phyloP scores from a whole-genome alignment of 2,113 vertebrate species.

The Nyctibius bracteatus region DNA sequence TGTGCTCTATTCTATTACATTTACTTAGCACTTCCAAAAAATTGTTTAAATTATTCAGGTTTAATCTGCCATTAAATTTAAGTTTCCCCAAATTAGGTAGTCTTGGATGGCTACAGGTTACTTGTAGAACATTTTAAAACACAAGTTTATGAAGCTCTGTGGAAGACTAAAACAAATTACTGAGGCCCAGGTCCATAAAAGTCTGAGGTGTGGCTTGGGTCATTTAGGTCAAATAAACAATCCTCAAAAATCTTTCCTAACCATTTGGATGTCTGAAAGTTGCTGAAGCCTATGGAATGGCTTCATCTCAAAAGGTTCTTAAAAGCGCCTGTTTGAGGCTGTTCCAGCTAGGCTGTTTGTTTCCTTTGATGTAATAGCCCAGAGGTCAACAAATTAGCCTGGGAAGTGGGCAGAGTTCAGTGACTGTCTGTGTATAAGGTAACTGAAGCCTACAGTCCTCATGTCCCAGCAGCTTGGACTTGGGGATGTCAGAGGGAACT shows the following conservation, averaged over 20 bases:
- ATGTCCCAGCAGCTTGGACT: not conserved
- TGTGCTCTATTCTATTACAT: not conserved
- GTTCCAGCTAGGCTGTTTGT: not conserved
- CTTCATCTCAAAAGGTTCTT: not conserved
- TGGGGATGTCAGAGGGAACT: not conserved
- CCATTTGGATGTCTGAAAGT: not conserved
- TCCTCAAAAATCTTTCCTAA: not conserved
- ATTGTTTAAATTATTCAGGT: not conserved
- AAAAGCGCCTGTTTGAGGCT: not conserved
- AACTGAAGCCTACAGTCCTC: not conserved
- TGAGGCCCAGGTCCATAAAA: not conserved
- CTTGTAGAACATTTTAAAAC: not conserved
- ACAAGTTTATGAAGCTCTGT: not conserved
- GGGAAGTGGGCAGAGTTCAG: not conserved
- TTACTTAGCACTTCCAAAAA: not conserved
- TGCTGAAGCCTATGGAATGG: not conserved
- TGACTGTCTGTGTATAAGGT: not conserved
- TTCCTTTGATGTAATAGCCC: not conserved
- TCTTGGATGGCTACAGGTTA: not conserved
- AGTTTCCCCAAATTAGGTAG: not conserved
- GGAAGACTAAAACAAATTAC: not conserved
- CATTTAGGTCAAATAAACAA: not conserved
- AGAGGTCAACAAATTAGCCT: not conserved
- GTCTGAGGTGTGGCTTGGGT: not conserved
- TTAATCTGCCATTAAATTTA: not conserved